Percentiles rank a stretch among this genome's conserved stretches.
Conservation (phyloP, 2,888 invertebrate genomes). For the Ethmia dodecea region DNA sequence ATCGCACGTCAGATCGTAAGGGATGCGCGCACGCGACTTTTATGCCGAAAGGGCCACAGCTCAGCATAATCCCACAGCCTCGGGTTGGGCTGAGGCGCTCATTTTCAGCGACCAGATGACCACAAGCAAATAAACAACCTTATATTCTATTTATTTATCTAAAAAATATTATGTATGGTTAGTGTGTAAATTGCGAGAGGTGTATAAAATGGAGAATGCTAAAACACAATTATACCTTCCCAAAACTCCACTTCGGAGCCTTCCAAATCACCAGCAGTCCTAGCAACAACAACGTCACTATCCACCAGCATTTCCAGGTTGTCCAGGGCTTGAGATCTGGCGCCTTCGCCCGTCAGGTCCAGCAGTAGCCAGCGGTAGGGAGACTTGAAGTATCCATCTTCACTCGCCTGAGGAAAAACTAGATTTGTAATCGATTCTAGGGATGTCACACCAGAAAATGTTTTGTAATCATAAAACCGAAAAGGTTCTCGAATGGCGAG, state of each 20-base stretch:
- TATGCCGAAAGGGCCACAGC: too few species aligned
- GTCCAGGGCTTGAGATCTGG: constrained; percentile 9
- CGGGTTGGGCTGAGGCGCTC: too few species aligned
- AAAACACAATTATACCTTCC: neutral
- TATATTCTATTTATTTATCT: too few species aligned
- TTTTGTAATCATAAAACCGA: neutral
- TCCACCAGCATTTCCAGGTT: constrained; percentile 54
- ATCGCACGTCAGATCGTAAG: too few species aligned
- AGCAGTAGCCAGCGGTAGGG: constrained; percentile 73
- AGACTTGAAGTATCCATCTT: constrained; percentile 57
- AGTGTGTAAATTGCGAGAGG: too few species aligned
- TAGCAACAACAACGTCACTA: constrained; percentile 67
- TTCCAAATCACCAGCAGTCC: constrained; percentile 25
- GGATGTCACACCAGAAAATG: neutral
- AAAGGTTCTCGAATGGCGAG: neutral
- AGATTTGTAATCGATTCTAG: neutral
- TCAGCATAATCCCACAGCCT: too few species aligned
- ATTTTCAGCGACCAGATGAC: too few species aligned
- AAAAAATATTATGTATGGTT: too few species aligned
- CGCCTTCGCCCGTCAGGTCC: constrained; percentile 18
- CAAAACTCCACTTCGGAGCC: constrained; percentile 47
- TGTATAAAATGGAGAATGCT: too few species aligned
- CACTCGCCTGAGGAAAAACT: constrained; percentile 45
- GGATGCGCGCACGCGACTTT: too few species aligned
- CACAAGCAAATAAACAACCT: too few species aligned